phyloP scores from a whole-genome alignment of 2,888 invertebrate species.

The Drosophila testacea region DNA sequence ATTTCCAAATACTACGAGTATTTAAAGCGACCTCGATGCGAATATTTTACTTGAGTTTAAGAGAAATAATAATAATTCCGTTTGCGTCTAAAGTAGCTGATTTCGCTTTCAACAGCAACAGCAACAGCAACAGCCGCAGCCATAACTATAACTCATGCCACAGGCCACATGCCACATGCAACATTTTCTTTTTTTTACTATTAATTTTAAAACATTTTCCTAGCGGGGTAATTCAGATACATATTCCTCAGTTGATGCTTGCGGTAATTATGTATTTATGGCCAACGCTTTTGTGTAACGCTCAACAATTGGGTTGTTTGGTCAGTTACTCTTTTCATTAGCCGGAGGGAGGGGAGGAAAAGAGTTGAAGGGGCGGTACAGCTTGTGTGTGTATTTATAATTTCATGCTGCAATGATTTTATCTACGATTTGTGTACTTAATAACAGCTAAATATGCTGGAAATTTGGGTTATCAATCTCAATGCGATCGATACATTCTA shows the following conservation, averaged over 20 bases:
- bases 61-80: slow-evolving; percentile 24
- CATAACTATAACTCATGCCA: slow-evolving; percentile 22
- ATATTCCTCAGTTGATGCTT: slow-evolving; percentile 35
- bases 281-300: slow-evolving; percentile 76
- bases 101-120: slow-evolving; percentile 57
- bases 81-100: slow-evolving; percentile 40
- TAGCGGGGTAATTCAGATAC: slow-evolving; percentile 10
- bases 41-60: slow-evolving; percentile 13
- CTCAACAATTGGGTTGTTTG: slow-evolving; percentile 80
- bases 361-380: background rate
- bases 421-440: slow-evolving; percentile 25
- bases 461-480: slow-evolving; percentile 61
- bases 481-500: slow-evolving; percentile 32
- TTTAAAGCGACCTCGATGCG: slow-evolving; percentile 31
- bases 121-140: slow-evolving; percentile 27
- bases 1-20: slow-evolving; percentile 47
- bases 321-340: slow-evolving; percentile 67
- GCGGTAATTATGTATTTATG: slow-evolving; percentile 76
- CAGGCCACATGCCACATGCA: slow-evolving; percentile 58
- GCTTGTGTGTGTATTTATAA: slow-evolving; percentile 37
- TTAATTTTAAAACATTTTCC: slow-evolving; percentile 32
- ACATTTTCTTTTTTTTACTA: slow-evolving; percentile 57
- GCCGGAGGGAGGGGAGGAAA: background rate
- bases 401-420: slow-evolving; percentile 76
- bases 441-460: slow-evolving; percentile 29